Evolutionary conservation across 2,888 invertebrate genomes (phyloP).

Genomic region (Lumbricus terrestris): DNA sequence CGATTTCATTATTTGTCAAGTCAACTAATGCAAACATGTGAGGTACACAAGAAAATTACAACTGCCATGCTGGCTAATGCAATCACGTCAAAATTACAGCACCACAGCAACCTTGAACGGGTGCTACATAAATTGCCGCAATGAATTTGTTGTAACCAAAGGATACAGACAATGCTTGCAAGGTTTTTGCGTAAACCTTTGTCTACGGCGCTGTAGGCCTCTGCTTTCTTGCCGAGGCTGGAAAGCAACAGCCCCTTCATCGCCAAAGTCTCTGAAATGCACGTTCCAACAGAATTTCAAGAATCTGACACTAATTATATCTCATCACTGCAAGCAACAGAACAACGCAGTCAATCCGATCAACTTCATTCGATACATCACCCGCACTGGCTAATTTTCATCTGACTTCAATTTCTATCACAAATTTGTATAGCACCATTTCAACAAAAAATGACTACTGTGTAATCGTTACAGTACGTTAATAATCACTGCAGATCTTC

Average conservation of each 20-base stretch:
- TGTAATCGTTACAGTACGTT: too few relatives aligned
- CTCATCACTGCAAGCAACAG: too few relatives aligned
- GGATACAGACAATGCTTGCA: slow-evolving; percentile 87
- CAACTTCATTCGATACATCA: too few relatives aligned
- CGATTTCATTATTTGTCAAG: too few relatives aligned
- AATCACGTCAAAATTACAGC: neutral
- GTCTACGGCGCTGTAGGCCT: slow-evolving; percentile 96
- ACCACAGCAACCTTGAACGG: neutral
- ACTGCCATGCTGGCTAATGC: too few relatives aligned
- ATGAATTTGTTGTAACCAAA: slow-evolving; percentile 36
- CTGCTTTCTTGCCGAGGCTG: slow-evolving; percentile 93
- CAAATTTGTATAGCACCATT: neutral
- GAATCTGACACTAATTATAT: neutral
- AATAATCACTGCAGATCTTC: neutral
- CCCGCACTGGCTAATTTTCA: too few relatives aligned
- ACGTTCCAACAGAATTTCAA: neutral
- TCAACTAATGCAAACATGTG: too few relatives aligned
- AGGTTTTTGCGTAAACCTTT: slow-evolving; percentile 92
- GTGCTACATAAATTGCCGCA: neutral
- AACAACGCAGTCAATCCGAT: too few relatives aligned
- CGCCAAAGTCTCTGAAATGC: slow-evolving; percentile 85
- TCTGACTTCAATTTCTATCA: neutral
- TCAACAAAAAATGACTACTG: too few relatives aligned
- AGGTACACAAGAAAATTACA: too few relatives aligned
- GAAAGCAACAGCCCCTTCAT: slow-evolving; percentile 99